These are phyloP conservation scores for Barnardius zonarius DNA, from an alignment of 2,113 vertebrate species.

Conservation along the genomic window DNA sequence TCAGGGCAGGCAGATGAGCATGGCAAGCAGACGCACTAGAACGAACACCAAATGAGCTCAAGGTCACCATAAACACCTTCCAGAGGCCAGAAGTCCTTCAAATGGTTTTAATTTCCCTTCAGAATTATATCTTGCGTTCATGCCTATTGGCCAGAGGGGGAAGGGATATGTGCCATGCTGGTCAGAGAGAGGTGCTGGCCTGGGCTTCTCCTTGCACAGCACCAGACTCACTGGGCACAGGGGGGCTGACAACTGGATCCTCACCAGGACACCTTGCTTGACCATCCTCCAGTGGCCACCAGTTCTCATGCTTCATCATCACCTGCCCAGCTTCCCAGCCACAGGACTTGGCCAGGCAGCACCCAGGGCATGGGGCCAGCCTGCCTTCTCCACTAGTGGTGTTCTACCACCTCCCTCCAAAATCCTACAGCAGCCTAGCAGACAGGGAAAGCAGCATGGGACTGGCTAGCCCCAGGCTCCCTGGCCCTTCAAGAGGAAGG, in stretches of 20 bases:
- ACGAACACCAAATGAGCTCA: not conserved
- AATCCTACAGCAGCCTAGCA: not conserved
- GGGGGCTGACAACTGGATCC: not conserved
- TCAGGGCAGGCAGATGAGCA: not conserved
- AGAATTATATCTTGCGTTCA: not conserved
- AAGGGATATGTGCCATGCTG: not conserved
- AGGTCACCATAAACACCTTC: not conserved
- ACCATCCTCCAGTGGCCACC: not conserved
- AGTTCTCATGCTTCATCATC: not conserved
- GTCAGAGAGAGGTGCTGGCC: not conserved
- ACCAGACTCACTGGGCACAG: not conserved
- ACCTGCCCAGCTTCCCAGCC: not conserved
- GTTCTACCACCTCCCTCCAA: not conserved
- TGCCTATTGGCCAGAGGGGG: not conserved
- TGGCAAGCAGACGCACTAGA: not conserved
- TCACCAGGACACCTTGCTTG: not conserved
- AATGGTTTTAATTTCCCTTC: not conserved
- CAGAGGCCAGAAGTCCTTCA: not conserved
- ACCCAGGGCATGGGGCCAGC: not conserved
- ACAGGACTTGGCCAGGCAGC: fast-evolving
- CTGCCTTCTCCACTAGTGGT: not conserved
- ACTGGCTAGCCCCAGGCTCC: conserved; percentile 41
- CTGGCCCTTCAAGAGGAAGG: conserved; percentile 40
- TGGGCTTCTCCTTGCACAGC: not conserved
- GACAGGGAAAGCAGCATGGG: not conserved